Conservation (phyloP, 1,140 invertebrate species). For the Phymorhynchus buccinoides region DNA sequence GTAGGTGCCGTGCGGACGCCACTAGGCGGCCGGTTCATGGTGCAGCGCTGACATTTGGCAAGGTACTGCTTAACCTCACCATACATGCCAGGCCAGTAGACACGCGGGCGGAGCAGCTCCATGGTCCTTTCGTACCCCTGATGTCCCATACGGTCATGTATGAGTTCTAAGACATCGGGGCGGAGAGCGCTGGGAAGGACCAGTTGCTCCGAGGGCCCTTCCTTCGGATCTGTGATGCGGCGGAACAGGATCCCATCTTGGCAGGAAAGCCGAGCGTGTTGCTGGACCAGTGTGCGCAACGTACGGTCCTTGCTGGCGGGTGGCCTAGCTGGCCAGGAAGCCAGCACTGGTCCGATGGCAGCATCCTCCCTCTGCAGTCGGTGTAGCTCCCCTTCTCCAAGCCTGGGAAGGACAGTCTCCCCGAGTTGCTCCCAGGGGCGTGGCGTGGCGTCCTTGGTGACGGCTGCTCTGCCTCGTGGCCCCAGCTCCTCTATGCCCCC, state of each 20-base stretch:
- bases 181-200: constrained; percentile 29
- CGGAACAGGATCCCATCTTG: constrained; percentile 11
- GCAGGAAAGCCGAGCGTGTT: background rate
- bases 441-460: background rate
- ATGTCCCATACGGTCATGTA: constrained; percentile 46
- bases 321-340: background rate
- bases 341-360: background rate
- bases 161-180: constrained; percentile 33
- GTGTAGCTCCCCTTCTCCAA: background rate
- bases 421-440: background rate
- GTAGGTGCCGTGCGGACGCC: too few species aligned
- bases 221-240: background rate
- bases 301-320: background rate
- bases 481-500: background rate
- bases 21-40: too few species aligned
- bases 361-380: background rate
- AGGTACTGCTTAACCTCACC: constrained; percentile 26
- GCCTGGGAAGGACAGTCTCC: background rate
- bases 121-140: constrained; percentile 42
- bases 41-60: constrained; percentile 2
- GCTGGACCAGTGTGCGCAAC: background rate
- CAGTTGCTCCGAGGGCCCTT: constrained; percentile 3
- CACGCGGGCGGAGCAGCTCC: constrained; percentile 26
- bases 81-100: constrained; percentile 18
- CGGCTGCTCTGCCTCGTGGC: too few species aligned